Conservation (phyloP, 2,888 invertebrate genomes). For the Pemphredon lugubris region DNA sequence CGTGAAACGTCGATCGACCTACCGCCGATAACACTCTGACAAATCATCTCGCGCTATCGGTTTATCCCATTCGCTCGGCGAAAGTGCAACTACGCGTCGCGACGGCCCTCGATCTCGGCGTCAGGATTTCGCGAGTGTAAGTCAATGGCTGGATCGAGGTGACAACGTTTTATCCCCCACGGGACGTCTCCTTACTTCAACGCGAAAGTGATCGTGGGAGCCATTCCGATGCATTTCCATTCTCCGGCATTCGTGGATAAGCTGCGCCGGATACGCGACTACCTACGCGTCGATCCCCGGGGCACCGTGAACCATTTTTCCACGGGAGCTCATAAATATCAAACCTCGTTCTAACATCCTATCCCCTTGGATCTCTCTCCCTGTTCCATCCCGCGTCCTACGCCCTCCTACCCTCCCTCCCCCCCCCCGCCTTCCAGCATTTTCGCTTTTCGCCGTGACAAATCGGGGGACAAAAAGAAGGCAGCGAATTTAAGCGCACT, state of each 20-base stretch:
- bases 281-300: slow-evolving; percentile 22
- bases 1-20: slow-evolving; percentile 13
- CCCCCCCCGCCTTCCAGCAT: not conserved
- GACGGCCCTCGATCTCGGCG: not conserved
- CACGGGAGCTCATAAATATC: slow-evolving; percentile 50
- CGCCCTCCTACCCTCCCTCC: not conserved
- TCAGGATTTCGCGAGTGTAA: slow-evolving; percentile 3
- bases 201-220: slow-evolving; percentile 3
- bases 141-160: slow-evolving; percentile 25
- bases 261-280: slow-evolving; percentile 6
- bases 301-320: slow-evolving; percentile 48
- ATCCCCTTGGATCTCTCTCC: not conserved
- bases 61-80: slow-evolving; percentile 27
- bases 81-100: not conserved
- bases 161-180: slow-evolving; percentile 28
- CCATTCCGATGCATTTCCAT: slow-evolving; percentile 30
- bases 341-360: slow-evolving; percentile 5
- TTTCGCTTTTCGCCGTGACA: not conserved
- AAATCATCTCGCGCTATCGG: slow-evolving; percentile 19
- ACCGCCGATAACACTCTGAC: slow-evolving; percentile 3
- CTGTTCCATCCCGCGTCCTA: no score
- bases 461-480: slow-evolving; percentile 4
- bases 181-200: slow-evolving; percentile 11
- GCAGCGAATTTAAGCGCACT: slow-evolving; percentile 14
- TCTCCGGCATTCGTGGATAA: slow-evolving; percentile 21